Base-by-base conservation (phyloP, 2,888 invertebrate species). In the Unio pictorum region DNA sequence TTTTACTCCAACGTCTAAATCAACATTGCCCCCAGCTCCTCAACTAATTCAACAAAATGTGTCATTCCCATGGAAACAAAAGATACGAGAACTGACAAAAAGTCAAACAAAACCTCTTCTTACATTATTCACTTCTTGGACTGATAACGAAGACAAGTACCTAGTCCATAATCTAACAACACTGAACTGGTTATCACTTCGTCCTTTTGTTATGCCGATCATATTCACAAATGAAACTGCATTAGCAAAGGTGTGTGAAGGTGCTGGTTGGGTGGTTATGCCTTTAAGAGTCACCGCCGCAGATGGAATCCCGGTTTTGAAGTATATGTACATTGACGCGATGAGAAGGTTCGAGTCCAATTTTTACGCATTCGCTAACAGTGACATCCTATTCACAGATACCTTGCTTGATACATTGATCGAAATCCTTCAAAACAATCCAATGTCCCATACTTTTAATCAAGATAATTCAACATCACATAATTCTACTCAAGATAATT, bases 351-450 rank as follows among this genome's bases (percentile, higher is more conserved):
- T 23, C 23, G 23, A 23, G 23, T 23, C 23, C 23, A 23, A 23
- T 23, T 23, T 23, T 23, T 23, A 23, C 23, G 23, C 23, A 23
- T 23, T 23, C 18, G 72, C 73, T 55, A 86, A 87, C 68, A 84
- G 84, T 17, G 87, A 87, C 73, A 83, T 86, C 26, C 69, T 87
- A 17, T 86, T 82, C 66, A 84, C 82, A 45, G 73, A 79, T 26
- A 71, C 68, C 1, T 63, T 85, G 4, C 55, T 83, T n/a, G 71
- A 74, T 28, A 84, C 81, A 5, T 66, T 85, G 30, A 34, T 69
- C 8, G 67, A 74, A n/a, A 56, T 80, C 15, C 58, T 68, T 15
- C 56, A 69, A 23, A 23, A 23, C 23, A 23, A 23, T 23, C 23
- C 23, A 23, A 23, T 23, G 23, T 23, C 23, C 23, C 45, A 30